A percentile compares a stretch with the other conserved stretches of the same genome.
Evolutionary conservation across 1,140 invertebrate species (phyloP).

Genomic region (Aphelenchoides besseyi): DNA sequence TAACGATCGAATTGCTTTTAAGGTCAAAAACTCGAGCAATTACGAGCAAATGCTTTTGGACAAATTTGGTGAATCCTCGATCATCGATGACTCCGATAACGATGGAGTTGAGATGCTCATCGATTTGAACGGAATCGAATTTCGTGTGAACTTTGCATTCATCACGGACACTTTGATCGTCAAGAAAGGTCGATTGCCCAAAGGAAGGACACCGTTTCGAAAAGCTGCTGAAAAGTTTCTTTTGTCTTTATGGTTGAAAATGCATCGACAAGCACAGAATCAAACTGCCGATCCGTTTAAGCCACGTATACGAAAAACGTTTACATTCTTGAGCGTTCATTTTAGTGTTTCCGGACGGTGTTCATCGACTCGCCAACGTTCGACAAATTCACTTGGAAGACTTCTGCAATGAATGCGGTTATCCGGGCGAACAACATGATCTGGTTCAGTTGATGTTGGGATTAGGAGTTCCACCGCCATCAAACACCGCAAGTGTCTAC

Average conservation of each 20-base stretch:
- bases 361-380: not conserved
- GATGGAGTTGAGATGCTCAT: not conserved
- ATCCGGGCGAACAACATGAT: not conserved
- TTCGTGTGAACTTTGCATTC: constrained; percentile 11
- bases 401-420: not conserved
- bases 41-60: not conserved
- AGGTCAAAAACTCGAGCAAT: constrained; percentile 6
- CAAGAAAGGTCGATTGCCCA: not conserved
- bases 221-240: constrained; percentile 6
- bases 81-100: not conserved
- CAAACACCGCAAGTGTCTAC: not conserved
- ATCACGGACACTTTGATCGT: not conserved
- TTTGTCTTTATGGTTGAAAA: not conserved
- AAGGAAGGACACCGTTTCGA: not conserved
- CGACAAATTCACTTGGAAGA: not conserved
- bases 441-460: not conserved
- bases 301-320: not conserved
- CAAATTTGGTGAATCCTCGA: constrained; percentile 4
- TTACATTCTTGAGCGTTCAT: not conserved
- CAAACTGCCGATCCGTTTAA: not conserved
- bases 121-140: not conserved
- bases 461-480: not conserved
- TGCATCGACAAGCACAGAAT: not conserved
- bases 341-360: not conserved
- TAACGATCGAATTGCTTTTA: not conserved